These are phyloP conservation scores for Mylabris phalerata DNA, from an alignment of 1,140 invertebrate genomes.

Conservation along the genomic window DNA sequence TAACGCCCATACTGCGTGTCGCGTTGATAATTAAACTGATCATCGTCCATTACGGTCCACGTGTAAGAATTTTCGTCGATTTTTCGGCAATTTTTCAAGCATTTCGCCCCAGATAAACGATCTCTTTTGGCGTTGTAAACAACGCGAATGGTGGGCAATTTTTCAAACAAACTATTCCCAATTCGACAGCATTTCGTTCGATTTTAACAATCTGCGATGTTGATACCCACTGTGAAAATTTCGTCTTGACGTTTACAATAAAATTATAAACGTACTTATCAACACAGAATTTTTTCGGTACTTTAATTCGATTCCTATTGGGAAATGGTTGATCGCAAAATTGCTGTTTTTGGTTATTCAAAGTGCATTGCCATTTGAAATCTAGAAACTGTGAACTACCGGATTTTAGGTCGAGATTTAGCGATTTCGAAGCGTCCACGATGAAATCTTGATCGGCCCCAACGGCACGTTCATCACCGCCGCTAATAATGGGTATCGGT, in stretches of 20 bases:
- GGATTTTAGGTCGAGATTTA: background rate
- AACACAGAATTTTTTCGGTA: background rate
- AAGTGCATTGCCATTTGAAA: conserved; percentile 1
- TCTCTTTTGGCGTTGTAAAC: background rate
- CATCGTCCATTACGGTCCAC: background rate
- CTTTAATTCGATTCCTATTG: background rate
- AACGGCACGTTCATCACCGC: background rate
- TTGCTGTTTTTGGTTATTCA: background rate
- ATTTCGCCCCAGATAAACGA: background rate
- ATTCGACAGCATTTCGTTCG: background rate
- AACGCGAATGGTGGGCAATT: conserved; percentile 1
- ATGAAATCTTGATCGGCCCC: background rate
- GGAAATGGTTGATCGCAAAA: background rate
- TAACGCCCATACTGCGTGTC: conserved; percentile 5
- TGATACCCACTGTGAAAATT: background rate
- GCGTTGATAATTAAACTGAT: conserved; percentile 1
- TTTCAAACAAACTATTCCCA: conserved; percentile 6
- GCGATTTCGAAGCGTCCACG: conserved; percentile 2
- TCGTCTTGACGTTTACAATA: background rate
- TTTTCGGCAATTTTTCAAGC: background rate
- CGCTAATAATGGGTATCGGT: conserved; percentile 18
- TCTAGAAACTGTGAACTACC: background rate
- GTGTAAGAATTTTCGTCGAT: background rate
- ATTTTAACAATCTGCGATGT: background rate
- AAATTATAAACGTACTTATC: background rate